Percentiles rank a stretch among this genome's conserved stretches.
Evolutionary conservation across 2,888 invertebrate species (phyloP).

Genomic region (Chesias legatella): DNA sequence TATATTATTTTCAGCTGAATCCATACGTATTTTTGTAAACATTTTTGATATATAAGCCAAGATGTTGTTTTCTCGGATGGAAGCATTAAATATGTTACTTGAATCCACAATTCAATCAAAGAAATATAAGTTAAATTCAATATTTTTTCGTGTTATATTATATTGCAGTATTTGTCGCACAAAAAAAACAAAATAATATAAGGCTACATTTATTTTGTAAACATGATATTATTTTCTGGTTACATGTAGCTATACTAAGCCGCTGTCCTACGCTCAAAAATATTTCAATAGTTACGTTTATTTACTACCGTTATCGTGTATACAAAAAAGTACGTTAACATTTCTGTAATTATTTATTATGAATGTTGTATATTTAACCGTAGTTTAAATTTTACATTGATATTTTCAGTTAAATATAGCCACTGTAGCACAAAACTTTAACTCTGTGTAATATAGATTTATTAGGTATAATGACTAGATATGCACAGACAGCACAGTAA

Average conservation of each 20-base stretch:
- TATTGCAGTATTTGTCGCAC: too few species aligned
- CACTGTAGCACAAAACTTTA: slow-evolving; percentile 51
- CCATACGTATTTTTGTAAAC: too few species aligned
- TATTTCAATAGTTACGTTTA: background rate
- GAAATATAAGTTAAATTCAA: too few species aligned
- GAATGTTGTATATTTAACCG: slow-evolving; percentile 15
- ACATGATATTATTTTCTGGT: background rate
- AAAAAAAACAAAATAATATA: too few species aligned
- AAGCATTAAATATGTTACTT: too few species aligned
- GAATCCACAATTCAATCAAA: too few species aligned
- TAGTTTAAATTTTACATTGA: slow-evolving; percentile 13
- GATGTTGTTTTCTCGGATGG: too few species aligned
- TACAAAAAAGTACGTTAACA: slow-evolving; percentile 6
- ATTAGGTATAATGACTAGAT: slow-evolving; percentile 37
- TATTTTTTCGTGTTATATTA: too few species aligned
- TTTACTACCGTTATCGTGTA: too few species aligned
- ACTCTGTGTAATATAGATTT: slow-evolving; percentile 45
- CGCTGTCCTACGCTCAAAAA: slow-evolving; percentile 18
- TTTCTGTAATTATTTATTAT: slow-evolving; percentile 7
- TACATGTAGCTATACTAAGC: slow-evolving; percentile 10
- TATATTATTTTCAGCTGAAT: too few species aligned
- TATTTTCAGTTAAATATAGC: slow-evolving; percentile 19
- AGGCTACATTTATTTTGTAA: slow-evolving; percentile 3
- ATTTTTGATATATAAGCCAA: too few species aligned
- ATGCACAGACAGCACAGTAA: slow-evolving; percentile 67